These are phyloP conservation scores for Astatotilapia flaviijosephi DNA, from an alignment of 2,113 vertebrate genomes.

Conservation along the genomic window DNA sequence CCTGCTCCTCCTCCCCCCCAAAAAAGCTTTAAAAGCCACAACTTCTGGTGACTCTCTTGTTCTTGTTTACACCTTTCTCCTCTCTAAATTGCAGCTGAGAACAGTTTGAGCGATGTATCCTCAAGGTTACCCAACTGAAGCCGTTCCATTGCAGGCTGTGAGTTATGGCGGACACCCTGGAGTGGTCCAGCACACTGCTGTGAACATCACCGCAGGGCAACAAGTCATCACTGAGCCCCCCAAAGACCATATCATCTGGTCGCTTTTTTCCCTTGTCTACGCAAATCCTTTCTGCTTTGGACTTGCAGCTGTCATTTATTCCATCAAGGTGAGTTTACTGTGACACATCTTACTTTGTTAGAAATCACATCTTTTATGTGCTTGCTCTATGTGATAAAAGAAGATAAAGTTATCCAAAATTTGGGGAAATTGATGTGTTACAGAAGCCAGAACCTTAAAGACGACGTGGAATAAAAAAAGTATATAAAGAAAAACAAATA, in stretches of 20 bases:
- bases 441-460: neutral
- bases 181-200: neutral
- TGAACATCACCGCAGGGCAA: neutral
- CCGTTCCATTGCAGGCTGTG: neutral
- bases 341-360: neutral
- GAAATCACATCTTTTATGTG: neutral
- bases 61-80: neutral
- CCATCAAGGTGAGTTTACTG: conserved; percentile 35
- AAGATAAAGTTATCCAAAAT: neutral
- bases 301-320: conserved; percentile 32
- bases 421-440: fast-evolving
- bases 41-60: fast-evolving
- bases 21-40: neutral
- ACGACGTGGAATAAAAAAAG: fast-evolving
- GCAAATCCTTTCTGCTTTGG: conserved; percentile 34
- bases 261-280: neutral
- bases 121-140: neutral
- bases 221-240: fast-evolving
- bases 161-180: neutral
- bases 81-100: neutral
- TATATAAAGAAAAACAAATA: fast-evolving
- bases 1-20: fast-evolving
- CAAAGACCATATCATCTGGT: conserved; percentile 50
- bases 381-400: neutral
- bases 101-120: neutral